Evolutionary conservation across 2,113 vertebrate species (phyloP).

Genomic region (Ploceus nigricollis): DNA sequence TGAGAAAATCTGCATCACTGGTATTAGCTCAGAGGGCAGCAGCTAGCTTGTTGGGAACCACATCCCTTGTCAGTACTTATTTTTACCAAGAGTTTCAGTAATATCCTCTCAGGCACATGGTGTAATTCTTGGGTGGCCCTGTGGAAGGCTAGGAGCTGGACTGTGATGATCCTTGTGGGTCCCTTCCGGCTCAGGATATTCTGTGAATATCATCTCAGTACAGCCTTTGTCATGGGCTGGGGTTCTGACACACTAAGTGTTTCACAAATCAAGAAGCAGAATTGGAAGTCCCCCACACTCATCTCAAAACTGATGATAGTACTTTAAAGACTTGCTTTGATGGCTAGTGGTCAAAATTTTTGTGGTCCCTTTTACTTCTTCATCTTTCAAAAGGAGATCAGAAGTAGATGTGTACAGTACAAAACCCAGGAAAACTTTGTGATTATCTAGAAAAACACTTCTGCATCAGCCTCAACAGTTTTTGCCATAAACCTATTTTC

Average conservation of each 20-base stretch:
- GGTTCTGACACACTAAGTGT: neutral
- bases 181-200: neutral
- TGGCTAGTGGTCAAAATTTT: neutral
- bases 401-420: neutral
- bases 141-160: neutral
- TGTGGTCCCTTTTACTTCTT: neutral
- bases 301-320: neutral
- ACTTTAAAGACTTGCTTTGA: neutral
- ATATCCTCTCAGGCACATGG: neutral
- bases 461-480: neutral
- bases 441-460: neutral
- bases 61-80: neutral
- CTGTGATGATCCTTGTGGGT: neutral
- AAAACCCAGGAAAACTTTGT: neutral
- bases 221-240: neutral
- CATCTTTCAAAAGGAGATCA: neutral
- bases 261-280: neutral
- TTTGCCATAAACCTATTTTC: neutral
- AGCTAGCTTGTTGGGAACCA: neutral
- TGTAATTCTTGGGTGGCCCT: neutral
- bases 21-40: neutral
- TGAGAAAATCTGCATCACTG: neutral
- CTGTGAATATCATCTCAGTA: neutral
- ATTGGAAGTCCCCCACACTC: neutral
- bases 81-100: neutral